Base-by-base conservation (phyloP, 92 coral and sea anemone genomes). In the Pocillopora grandis region DNA sequence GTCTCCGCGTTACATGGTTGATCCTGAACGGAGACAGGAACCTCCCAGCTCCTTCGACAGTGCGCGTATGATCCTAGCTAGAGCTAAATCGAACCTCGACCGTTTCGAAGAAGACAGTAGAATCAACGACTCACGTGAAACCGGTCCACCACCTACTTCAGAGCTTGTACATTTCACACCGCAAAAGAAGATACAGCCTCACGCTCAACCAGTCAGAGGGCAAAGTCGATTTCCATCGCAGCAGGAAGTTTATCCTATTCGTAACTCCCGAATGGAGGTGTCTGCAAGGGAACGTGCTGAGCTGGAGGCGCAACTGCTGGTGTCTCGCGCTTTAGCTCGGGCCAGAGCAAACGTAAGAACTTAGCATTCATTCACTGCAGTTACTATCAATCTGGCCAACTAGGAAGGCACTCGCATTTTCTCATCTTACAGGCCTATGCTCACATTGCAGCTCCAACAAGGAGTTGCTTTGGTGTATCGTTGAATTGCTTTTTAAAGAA, bases 301-400 rank as follows among this genome's bases (percentile, higher is more conserved):
- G 62, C 87, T 94, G 1, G 98, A 94, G 69, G 98, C 98, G 9
- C 98, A 94, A 52, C 81, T 94, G 68, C 89, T 94, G 62, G 98
- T 94, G 42, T 94, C 95, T 55, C 91, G 90, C 76, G 98, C 98
- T 0, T 86, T 94, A 73, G 98, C 98, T 64, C 93, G 95, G 23
- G 98, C 98, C 8, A 82, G 98, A 16, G 78, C 85, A 21, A 88
- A 90, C 73, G 88, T 72, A 56, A 90, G 87, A 49, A 77, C 82
- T 16, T 90, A 84, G 63, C 16, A n/a, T 62, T 75, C 16, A 35
- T 19, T 55, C 31, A 14, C 1, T 36, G 0, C 10, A 5, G 73
- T 15, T 23, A 70, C 42, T 36, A 37, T 70, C 12, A 17, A 55
- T 70, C 4, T 37, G 17, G 13, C 48, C 11, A 3, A 42, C 52